Evolutionary conservation across 2,888 invertebrate genomes (phyloP), one percentile per base, ranked within the genome.

Genomic region (Phalera bucephala): DNA sequence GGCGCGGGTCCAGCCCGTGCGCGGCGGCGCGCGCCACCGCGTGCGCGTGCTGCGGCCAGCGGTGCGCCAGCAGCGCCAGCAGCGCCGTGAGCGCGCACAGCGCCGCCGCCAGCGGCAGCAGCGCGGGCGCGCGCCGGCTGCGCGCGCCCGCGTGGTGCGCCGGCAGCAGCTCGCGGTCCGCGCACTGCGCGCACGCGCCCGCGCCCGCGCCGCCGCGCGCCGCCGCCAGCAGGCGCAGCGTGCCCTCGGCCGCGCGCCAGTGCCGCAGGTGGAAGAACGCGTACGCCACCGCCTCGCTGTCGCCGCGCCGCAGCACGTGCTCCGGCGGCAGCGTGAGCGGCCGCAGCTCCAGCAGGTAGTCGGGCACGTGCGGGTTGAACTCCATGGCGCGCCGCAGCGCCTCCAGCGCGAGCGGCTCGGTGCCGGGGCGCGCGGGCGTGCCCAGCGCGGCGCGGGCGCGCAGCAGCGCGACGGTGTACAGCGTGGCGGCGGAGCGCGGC

Each of bases 341-440:
- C 71, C 98, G 98, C 92, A 96, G 95, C 91, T 99, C 99, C 69
- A 98, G 86, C 59, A 99, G 91, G 91, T 98, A 98, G 91, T 97
- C 97, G 36, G 98, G 97, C 70, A 98, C 99, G 89, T 98, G 97
- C 40, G 99, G 98, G 92, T 99, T 99, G 85, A 97, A 99, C 81
- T 98, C 98, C 29, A 99, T 97, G 6, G 99, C 99, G 69, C 97
- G 91, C 72, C 98, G 98, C 45, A 80, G 56, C 21, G 72, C 74
- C 46, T 59, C 10, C 17, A 10, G 40, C 21, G n/a, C 20, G 12
- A 17, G 23, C 33, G 5, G 5, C 17, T 5, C 17, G 17, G 17
- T 17, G 17, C 17, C 17, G 5, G 17, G 17, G 3, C 17, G 17
- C 10, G 40, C 94, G 95, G 38, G 95, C 95, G 95, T 28, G 95